Percentiles rank a stretch among this genome's conserved stretches.
These are phyloP conservation scores for Percopsis transmontana DNA, from an alignment of 2,113 vertebrate species.

Conservation along the genomic window DNA sequence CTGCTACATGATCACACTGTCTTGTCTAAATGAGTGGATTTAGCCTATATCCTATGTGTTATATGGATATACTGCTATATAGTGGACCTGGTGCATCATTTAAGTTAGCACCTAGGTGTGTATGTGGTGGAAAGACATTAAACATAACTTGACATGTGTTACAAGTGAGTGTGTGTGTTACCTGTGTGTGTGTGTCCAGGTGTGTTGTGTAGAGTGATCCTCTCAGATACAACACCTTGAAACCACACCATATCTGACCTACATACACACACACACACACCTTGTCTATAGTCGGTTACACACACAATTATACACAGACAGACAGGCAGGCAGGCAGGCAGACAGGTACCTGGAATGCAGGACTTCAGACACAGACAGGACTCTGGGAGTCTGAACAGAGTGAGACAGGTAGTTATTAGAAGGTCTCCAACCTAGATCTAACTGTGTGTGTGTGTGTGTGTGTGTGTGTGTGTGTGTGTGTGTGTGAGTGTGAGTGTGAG, in stretches of 20 bases:
- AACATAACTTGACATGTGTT: too few relatives aligned
- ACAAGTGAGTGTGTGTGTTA: background rate
- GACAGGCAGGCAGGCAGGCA: background rate
- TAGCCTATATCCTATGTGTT: too few relatives aligned
- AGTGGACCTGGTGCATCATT: too few relatives aligned
- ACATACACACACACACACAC: constrained; percentile 15
- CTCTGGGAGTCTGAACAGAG: background rate
- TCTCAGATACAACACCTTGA: background rate
- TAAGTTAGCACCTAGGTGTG: too few relatives aligned
- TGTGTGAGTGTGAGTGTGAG: constrained; percentile 25
- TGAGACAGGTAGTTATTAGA: background rate
- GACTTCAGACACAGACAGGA: constrained; percentile 47
- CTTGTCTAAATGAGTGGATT: too few relatives aligned
- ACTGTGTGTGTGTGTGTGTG: constrained; percentile 7
- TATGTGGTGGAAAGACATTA: too few relatives aligned
- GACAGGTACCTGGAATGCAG: constrained; percentile 53
- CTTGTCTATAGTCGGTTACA: background rate
- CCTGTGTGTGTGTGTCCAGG: background rate
- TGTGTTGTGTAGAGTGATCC: background rate
- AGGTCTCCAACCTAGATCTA: background rate
- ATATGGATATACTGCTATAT: too few relatives aligned
- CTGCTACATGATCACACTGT: too few relatives aligned
- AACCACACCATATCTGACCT: background rate
- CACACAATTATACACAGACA: background rate
- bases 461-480: constrained; percentile 19